Evolutionary conservation across 2,888 invertebrate genomes (phyloP).

Genomic region (Lycia hirtaria): DNA sequence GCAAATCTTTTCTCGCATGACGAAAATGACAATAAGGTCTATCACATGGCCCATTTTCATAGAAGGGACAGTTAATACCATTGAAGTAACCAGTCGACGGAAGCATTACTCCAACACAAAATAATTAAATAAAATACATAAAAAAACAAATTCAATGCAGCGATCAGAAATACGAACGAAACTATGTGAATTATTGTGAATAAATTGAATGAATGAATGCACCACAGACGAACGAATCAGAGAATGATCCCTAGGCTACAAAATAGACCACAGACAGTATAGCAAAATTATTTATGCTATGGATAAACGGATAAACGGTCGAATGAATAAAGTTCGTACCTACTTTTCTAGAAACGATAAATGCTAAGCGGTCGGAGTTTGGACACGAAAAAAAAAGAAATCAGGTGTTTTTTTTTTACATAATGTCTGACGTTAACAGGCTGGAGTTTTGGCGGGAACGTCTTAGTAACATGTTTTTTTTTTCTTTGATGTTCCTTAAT

Average conservation of each 20-base stretch:
- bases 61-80: constrained; percentile 94
- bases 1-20: constrained; percentile 90
- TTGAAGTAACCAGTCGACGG: constrained; percentile 96
- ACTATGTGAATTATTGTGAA: too few species aligned
- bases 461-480: too few species aligned
- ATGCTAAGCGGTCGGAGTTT: too few species aligned
- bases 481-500: too few species aligned
- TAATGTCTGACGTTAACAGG: too few species aligned
- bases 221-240: not conserved
- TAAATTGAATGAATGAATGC: constrained; percentile 17
- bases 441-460: too few species aligned
- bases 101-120: constrained; percentile 86
- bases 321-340: too few species aligned
- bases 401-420: too few species aligned
- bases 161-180: constrained; percentile 15
- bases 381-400: too few species aligned
- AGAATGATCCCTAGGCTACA: not conserved
- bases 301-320: too few species aligned
- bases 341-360: too few species aligned
- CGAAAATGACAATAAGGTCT: constrained; percentile 97
- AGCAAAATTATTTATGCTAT: not conserved
- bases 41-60: constrained; percentile 91
- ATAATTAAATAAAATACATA: constrained; percentile 37
- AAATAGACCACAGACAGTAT: not conserved
- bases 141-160: constrained; percentile 39